These are phyloP conservation scores for Erithacus rubecula DNA, from an alignment of 2,797 vertebrate species.

Conservation along the genomic window DNA sequence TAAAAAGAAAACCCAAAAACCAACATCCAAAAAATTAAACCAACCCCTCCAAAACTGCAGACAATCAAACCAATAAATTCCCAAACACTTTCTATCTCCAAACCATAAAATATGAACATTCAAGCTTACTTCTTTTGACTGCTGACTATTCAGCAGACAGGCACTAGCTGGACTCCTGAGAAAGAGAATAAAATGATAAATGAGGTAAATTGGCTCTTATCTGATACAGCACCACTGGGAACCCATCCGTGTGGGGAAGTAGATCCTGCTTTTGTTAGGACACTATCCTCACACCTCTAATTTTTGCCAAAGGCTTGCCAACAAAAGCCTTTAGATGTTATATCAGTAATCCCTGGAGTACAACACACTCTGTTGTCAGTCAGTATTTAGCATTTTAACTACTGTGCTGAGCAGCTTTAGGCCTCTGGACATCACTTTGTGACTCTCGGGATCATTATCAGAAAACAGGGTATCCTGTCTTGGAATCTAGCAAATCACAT, in stretches of 20 bases:
- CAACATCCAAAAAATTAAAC: too few relatives aligned
- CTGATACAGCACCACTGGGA: neutral
- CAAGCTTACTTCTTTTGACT: neutral
- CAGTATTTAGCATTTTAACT: neutral
- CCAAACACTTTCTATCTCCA: accelerated
- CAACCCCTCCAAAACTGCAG: accelerated
- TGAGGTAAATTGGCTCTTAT: neutral
- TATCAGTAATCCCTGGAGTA: neutral
- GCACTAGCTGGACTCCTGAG: neutral
- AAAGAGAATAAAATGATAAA: neutral
- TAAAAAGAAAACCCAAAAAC: neutral
- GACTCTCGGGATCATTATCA: neutral
- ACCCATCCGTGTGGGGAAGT: neutral
- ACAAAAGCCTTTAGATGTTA: neutral
- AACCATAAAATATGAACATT: neutral
- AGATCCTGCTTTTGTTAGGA: neutral
- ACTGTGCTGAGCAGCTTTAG: neutral
- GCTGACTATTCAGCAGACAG: neutral
- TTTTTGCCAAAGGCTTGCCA: neutral
- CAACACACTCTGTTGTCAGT: neutral
- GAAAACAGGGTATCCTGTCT: neutral
- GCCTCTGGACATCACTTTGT: neutral
- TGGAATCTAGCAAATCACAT: neutral
- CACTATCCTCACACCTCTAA: neutral
- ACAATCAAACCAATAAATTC: accelerated